A percentile compares a stretch with the other conserved stretches of the same genome.
Conservation (phyloP, 2,888 invertebrate species). For the Acronicta leporina region DNA sequence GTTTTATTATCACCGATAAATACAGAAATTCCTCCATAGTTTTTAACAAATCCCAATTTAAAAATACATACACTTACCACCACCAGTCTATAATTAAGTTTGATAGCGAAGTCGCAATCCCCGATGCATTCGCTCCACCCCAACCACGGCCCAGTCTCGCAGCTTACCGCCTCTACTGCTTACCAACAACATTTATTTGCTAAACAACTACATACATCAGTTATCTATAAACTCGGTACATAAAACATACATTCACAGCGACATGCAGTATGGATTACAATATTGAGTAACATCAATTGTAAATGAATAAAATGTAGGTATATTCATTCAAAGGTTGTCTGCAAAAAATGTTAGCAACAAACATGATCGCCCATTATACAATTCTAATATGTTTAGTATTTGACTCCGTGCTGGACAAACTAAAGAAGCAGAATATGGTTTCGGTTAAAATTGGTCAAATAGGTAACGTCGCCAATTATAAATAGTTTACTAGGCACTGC, state of each 20-base stretch:
- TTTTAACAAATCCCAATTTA: neutral
- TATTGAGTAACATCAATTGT: conserved; percentile 7
- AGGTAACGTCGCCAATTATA: neutral
- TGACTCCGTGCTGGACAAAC: too few species aligned
- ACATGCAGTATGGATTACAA: conserved; percentile 19
- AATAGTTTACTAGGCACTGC: conserved; percentile 1
- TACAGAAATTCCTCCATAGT: neutral
- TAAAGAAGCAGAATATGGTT: too few species aligned
- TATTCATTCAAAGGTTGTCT: too few species aligned
- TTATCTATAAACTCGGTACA: neutral
- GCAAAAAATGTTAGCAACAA: too few species aligned
- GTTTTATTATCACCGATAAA: neutral
- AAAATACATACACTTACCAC: conserved; percentile 65
- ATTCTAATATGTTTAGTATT: too few species aligned
- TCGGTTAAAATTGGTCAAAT: too few species aligned
- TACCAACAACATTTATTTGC: conserved; percentile 45
- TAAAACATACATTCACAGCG: conserved; percentile 23
- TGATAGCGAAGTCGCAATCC: conserved; percentile 77
- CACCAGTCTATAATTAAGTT: conserved; percentile 80
- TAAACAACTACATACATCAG: conserved; percentile 40
- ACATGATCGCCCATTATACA: too few species aligned
- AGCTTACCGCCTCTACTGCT: conserved; percentile 68
- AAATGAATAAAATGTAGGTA: too few species aligned
- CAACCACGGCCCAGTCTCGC: conserved; percentile 78
- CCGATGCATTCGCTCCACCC: conserved; percentile 83